phyloP scores from a whole-genome alignment of 2,888 invertebrate species.

The Hoplodrina blanda region DNA sequence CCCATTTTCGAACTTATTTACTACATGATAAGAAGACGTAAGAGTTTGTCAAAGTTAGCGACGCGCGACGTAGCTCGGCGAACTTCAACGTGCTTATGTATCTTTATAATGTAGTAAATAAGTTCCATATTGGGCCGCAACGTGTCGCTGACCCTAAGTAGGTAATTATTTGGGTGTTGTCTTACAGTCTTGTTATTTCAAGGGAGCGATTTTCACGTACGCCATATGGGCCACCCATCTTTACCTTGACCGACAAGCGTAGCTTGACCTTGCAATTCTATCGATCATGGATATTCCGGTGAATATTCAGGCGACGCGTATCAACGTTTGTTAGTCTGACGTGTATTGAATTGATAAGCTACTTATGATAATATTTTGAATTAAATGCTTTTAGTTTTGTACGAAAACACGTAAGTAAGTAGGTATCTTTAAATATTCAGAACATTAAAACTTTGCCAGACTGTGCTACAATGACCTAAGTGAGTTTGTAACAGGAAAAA shows the following conservation, averaged over 20 bases:
- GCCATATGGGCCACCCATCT: not conserved
- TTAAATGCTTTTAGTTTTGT: not conserved
- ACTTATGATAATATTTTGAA: not conserved
- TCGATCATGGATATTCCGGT: not conserved
- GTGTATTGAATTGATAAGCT: slow-evolving; percentile 9
- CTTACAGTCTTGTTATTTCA: not conserved
- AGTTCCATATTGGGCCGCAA: no score
- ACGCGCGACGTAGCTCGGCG: no score
- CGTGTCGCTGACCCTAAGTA: no score
- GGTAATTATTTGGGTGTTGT: not conserved
- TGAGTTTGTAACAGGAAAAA: slow-evolving; percentile 7
- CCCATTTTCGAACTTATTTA: no score
- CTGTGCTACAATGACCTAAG: no score
- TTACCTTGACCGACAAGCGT: slow-evolving; percentile 19
- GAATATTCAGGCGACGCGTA: not conserved
- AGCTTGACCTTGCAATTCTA: slow-evolving; percentile 15
- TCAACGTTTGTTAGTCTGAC: not conserved
- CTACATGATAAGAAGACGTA: no score
- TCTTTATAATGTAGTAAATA: no score
- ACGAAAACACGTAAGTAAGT: not conserved
- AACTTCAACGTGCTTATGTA: no score
- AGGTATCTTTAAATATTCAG: not conserved
- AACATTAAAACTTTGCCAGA: no score
- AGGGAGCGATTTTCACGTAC: not conserved
- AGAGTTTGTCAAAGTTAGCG: no score